Evolutionary conservation across 2,888 invertebrate species (phyloP).

Genomic region (Philaethria dido): DNA sequence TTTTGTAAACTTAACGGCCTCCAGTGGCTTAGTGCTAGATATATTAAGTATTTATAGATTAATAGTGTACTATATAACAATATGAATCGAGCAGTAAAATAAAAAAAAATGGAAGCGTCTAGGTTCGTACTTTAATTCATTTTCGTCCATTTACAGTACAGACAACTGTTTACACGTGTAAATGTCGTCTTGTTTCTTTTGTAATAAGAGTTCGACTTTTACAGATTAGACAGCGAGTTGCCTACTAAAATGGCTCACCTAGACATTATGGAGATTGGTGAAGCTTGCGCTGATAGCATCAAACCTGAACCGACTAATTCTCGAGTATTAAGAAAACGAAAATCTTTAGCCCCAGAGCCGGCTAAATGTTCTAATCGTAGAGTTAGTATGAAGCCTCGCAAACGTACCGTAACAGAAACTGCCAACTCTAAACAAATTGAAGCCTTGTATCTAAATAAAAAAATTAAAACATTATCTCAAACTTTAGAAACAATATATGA

Average conservation of each 20-base stretch:
- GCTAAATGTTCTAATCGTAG: slow-evolving; percentile 72
- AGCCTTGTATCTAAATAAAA: slow-evolving; percentile 84
- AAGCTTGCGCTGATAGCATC: slow-evolving; percentile 50
- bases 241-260: slow-evolving; percentile 77
- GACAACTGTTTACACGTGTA: slow-evolving; percentile 8
- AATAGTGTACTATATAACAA: not conserved
- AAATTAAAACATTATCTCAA: slow-evolving; percentile 77
- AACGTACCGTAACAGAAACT: slow-evolving; percentile 67
- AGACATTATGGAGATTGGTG: slow-evolving; percentile 74
- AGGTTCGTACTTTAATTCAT: slow-evolving; percentile 51
- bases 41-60: not conserved
- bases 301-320: slow-evolving; percentile 53
- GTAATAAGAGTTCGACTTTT: slow-evolving; percentile 40
- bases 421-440: slow-evolving; percentile 75
- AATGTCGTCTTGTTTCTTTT: slow-evolving; percentile 3
- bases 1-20: slow-evolving; percentile 21
- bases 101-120: slow-evolving; percentile 55
- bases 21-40: not conserved
- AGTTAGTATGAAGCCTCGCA: slow-evolving; percentile 77
- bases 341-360: slow-evolving; percentile 63
- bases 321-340: slow-evolving; percentile 71
- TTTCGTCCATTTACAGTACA: not conserved
- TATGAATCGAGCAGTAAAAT: slow-evolving; percentile 8
- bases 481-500: slow-evolving; percentile 86
- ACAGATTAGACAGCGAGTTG: slow-evolving; percentile 69